Evolutionary conservation across 64 coral and sea anemone species (phyloP), one percentile per base, ranked within the genome.

Genomic region (Cladopsammia gracilis): DNA sequence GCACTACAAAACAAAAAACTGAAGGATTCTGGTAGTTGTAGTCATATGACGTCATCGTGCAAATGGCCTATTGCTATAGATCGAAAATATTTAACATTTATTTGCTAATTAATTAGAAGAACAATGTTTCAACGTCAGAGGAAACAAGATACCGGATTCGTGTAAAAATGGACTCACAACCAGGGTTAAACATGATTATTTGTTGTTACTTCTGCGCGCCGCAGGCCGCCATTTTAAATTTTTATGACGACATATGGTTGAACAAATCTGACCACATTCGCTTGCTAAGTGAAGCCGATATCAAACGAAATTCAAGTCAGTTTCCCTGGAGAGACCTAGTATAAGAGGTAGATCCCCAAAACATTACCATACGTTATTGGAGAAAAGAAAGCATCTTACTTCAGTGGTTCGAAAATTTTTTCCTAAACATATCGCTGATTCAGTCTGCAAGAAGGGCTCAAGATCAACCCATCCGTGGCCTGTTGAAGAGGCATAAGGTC

Each of bases 301-400:
- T 89, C 42, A 58, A 60, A 77, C 72, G 10, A 89, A 89, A 76
- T 89, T 89, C 6, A 48, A 34, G 3, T 16, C 57, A 66, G 87
- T 89, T 50, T 77, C 72, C 47, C 48, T 59, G 18, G 74, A 89
- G 78, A 89, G 87, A 89, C 62, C 82, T 18, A 34, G 34, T 34
- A 2, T 34, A 34, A 34, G 34, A 34, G 34, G 34, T 34, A 34
- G 34, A 34, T 2, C 2, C 34, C 56, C 82, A 45, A 25, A 85
- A 19, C 46, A 85, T 49, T 85, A 85, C 62, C 82, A 85, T n/a
- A 62, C 82, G 4, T 48, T 85, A 8, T 20, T 85, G 20, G 82
- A 85, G 19, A 85, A 85, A 67, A 62, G 47, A 65, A 85, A 85
- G 49, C 59, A 85, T 85, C 62, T 85, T 48, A 34, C 67, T 18